A percentile compares a stretch with the other conserved stretches of the same genome.
Evolutionary conservation across 2,888 invertebrate genomes (phyloP).

Genomic region (Cerastis leucographa): DNA sequence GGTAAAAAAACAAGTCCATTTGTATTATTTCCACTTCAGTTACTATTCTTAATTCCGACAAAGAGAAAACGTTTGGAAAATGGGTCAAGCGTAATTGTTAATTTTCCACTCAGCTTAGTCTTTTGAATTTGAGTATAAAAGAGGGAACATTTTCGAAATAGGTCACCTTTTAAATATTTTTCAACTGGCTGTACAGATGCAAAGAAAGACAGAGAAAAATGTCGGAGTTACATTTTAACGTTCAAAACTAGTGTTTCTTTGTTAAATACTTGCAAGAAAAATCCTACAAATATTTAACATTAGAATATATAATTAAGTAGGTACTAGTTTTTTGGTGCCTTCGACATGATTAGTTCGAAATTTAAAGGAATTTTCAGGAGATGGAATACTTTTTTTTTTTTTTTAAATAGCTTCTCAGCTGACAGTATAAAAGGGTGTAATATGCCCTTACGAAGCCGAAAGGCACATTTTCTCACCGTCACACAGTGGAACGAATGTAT

Average conservation of each 20-base stretch:
- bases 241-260: background rate
- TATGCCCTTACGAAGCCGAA: no score
- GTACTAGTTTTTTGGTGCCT: background rate
- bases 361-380: background rate
- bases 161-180: slow-evolving; percentile 3
- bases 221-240: background rate
- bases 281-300: background rate
- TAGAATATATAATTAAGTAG: no score
- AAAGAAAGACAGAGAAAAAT: background rate
- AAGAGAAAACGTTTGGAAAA: slow-evolving; percentile 36
- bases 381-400: no score
- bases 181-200: background rate
- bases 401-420: no score
- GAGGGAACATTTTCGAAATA: slow-evolving; percentile 14
- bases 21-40: slow-evolving; percentile 36
- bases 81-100: slow-evolving; percentile 33
- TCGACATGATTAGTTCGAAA: background rate
- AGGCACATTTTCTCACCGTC: no score
- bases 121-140: background rate
- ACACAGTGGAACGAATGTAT: no score
- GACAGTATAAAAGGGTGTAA: no score
- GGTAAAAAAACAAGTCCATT: slow-evolving; percentile 20
- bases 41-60: slow-evolving; percentile 7
- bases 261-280: background rate
- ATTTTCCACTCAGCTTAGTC: slow-evolving; percentile 38